phyloP scores from a whole-genome alignment of 2,797 vertebrate genomes.

The Cossypha polioptera region DNA sequence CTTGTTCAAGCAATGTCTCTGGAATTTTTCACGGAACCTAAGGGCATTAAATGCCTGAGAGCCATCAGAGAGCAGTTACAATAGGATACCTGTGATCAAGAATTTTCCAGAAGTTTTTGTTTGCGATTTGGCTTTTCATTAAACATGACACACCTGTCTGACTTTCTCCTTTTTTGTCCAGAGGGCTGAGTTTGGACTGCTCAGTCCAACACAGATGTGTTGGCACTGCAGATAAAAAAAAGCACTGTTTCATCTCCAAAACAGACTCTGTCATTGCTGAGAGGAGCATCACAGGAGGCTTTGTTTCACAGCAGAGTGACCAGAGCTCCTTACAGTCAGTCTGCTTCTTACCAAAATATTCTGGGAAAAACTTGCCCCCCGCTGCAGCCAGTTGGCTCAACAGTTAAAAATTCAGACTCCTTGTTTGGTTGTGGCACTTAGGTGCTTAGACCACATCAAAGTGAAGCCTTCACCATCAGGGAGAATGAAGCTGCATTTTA shows the following conservation, averaged over 20 bases:
- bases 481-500: background rate
- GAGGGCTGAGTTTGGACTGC: background rate
- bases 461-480: background rate
- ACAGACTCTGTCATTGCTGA: background rate
- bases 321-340: background rate
- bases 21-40: background rate
- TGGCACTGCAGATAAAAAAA: background rate
- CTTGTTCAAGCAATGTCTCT: background rate
- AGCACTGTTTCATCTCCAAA: background rate
- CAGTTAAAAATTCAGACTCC: background rate
- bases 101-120: background rate
- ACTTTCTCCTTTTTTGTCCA: background rate
- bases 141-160: background rate
- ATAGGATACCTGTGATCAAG: background rate
- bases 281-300: background rate
- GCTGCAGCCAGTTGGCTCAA: background rate
- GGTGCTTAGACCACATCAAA: background rate
- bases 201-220: background rate
- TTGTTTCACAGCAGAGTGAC: background rate
- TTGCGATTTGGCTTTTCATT: background rate
- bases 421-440: accelerated
- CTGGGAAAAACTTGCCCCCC: background rate
- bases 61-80: background rate
- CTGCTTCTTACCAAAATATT: background rate
- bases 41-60: background rate